A percentile compares a stretch with the other conserved stretches of the same genome.
Conservation (phyloP, 2,113 vertebrate genomes). For the Indri indri region DNA sequence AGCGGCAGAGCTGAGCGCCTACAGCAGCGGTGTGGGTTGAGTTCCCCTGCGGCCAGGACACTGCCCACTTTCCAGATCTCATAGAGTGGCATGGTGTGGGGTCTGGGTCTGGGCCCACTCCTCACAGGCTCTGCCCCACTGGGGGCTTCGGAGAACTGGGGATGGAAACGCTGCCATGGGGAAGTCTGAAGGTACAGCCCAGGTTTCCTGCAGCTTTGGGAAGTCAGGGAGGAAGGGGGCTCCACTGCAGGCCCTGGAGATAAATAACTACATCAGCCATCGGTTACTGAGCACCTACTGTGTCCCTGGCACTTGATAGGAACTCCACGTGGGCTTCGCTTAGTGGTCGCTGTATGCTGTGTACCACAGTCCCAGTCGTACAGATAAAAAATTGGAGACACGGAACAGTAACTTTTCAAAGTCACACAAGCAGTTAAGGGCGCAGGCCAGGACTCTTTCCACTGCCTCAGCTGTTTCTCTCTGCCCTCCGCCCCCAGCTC, state of each 20-base stretch:
- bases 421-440: not conserved
- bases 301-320: not conserved
- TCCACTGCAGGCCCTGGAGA: not conserved
- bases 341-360: rapidly evolving
- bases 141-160: not conserved
- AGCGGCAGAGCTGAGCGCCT: not conserved
- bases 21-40: not conserved
- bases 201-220: not conserved
- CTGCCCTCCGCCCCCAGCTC: not conserved
- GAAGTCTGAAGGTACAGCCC: not conserved
- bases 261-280: rapidly evolving
- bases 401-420: not conserved
- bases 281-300: not conserved
- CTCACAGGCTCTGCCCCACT: too few relatives aligned
- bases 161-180: rapidly evolving
- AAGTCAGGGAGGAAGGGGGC: not conserved
- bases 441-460: not conserved
- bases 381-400: not conserved
- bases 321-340: rapidly evolving
- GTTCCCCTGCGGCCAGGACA: not conserved
- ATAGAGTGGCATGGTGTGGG: rapidly evolving
- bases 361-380: not conserved
- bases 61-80: not conserved
- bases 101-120: not conserved
- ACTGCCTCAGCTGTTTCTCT: slow-evolving; percentile 48